Evolutionary conservation across 2,797 vertebrate species (phyloP).

Genomic region (Perdix hodgsoniae): DNA sequence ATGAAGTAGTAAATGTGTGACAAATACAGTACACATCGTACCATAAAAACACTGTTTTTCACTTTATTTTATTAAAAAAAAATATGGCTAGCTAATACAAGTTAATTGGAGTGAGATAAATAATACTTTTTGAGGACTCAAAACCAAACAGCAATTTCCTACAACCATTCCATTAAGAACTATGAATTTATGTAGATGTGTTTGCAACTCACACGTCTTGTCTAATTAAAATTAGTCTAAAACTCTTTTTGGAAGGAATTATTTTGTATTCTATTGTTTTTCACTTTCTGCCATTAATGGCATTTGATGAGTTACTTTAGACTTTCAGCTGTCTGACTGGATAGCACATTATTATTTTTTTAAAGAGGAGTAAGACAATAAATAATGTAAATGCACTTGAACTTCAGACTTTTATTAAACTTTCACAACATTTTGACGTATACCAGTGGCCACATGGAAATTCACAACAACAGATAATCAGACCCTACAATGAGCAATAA

Average conservation of each 20-base stretch:
- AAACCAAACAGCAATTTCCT: background rate
- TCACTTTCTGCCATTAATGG: background rate
- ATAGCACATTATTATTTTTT: constrained; percentile 12
- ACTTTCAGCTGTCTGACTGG: background rate
- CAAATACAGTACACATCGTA: background rate
- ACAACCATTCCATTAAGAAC: background rate
- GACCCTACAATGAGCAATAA: background rate
- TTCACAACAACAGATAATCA: constrained; percentile 37
- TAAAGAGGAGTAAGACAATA: constrained; percentile 33
- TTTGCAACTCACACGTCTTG: background rate
- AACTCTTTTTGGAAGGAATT: background rate
- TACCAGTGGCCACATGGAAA: constrained; percentile 18
- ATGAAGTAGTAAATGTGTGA: background rate
- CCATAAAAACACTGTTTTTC: background rate
- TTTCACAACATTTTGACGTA: background rate
- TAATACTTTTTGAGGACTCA: background rate
- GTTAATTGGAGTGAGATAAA: background rate
- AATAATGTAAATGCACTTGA: constrained; percentile 21
- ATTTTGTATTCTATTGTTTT: background rate
- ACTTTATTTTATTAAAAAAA: background rate
- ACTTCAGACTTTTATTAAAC: constrained; percentile 10
- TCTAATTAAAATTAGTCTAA: background rate
- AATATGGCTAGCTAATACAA: background rate
- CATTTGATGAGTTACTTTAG: constrained; percentile 8
- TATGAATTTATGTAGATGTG: background rate